Base-by-base conservation (phyloP, 2,797 vertebrate species). In the Phrynocephalus vlangalii region DNA sequence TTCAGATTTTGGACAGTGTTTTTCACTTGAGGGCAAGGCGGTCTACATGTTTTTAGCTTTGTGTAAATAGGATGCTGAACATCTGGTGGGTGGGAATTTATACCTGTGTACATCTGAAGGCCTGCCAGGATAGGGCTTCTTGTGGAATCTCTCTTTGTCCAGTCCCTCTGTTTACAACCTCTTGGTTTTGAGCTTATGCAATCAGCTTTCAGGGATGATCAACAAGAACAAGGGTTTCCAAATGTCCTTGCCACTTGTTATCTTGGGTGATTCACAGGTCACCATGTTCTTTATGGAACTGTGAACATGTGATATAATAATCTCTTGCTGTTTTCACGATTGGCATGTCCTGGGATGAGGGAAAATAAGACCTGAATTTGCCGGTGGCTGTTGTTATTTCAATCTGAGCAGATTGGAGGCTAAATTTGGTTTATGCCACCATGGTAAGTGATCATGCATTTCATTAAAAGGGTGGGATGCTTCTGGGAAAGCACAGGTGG, bases 241-340 rank as follows among this genome's bases (percentile, higher is more conserved):
- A 87, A 70, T 79, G 26, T 70, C 15, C 30, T 56, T 70, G 18
- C 73, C 30, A 9, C 26, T 22, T 78, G 66, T 78, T 78, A 78
- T 78, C 81, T 70, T 78, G 48, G 26, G 24, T 78, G 60, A 83
- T 70, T 87, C 30, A 79, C 73, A 63, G 81, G 66, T 83, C 86
- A 78, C 30, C 38, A 44, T 87, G 81, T 83, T 83, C 86, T 22
- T 26, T 38, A 22, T 78, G 33, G 52, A 83, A 60, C 63, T 68
- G 30, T 56, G 50, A 77, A n/a, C 81, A 87, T 71, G 48, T 30
- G 48, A 78, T 78, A 70, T 44, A 70, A 70, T 48, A 48, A 24
- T 67, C 73, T 60, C 20, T 28, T 63, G 50, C 86, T 83, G 16
- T 78, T 78, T 71, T 77, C 80, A 33, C 78, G 52, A 81, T 81